phyloP scores from a whole-genome alignment of 2,888 invertebrate genomes.

The Ceratothoa steindachneri region DNA sequence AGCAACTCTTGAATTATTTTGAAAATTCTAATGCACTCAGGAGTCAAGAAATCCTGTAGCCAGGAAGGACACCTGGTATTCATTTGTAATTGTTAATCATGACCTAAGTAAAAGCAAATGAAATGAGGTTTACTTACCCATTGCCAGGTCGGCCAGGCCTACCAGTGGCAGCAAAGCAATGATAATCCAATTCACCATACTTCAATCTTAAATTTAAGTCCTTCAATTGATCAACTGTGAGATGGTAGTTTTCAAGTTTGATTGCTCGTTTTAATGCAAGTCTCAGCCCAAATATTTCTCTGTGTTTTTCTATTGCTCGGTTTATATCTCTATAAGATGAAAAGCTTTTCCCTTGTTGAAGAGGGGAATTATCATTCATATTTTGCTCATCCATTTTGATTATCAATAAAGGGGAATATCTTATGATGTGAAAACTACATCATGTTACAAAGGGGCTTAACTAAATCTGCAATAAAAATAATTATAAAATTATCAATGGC shows the following conservation, averaged over 20 bases:
- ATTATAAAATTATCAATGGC: too few species aligned
- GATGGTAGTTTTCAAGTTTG: slow-evolving; percentile 40
- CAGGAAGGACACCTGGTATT: too few species aligned
- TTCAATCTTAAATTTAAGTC: slow-evolving; percentile 42
- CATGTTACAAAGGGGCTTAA: too few species aligned
- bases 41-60: too few species aligned
- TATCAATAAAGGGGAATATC: too few species aligned
- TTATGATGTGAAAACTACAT: too few species aligned
- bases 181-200: slow-evolving; percentile 44
- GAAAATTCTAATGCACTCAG: too few species aligned
- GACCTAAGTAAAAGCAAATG: too few species aligned
- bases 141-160: slow-evolving; percentile 45
- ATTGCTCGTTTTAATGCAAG: slow-evolving; percentile 38
- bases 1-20: too few species aligned
- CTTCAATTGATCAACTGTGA: slow-evolving; percentile 39
- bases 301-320: slow-evolving; percentile 43
- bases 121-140: slow-evolving; percentile 45
- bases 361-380: slow-evolving; percentile 1
- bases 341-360: slow-evolving; percentile 39
- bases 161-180: slow-evolving; percentile 41
- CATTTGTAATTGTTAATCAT: too few species aligned
- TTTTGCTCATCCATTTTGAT: neutral
- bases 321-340: slow-evolving; percentile 43
- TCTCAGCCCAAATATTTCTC: slow-evolving; percentile 40
- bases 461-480: too few species aligned